phyloP scores from a whole-genome alignment of 2,113 vertebrate genomes.

The Colius striatus region DNA sequence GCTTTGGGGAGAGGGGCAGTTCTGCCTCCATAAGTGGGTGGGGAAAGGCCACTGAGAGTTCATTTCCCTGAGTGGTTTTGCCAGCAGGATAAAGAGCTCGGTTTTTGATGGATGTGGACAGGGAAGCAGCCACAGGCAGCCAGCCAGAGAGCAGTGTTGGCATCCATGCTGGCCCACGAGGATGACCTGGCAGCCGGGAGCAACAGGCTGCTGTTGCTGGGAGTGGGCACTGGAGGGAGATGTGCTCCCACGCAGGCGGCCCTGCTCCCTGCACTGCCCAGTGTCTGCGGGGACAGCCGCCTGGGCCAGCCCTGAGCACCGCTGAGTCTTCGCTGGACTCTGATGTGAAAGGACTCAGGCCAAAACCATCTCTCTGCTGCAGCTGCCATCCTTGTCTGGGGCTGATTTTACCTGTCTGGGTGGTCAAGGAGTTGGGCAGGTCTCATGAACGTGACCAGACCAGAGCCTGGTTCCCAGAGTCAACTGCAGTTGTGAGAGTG shows the following conservation, averaged over 20 bases:
- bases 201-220: conserved; percentile 58
- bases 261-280: neutral
- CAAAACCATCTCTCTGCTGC: neutral
- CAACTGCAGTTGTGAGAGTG: neutral
- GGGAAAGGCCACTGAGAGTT: neutral
- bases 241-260: neutral
- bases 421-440: neutral
- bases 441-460: fast-evolving
- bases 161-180: neutral
- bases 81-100: neutral
- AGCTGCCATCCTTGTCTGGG: neutral
- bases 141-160: neutral
- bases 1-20: fast-evolving
- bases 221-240: conserved; percentile 60
- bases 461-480: neutral
- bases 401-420: neutral
- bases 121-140: neutral
- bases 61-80: neutral
- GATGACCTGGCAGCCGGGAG: neutral
- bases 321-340: neutral
- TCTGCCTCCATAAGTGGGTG: neutral
- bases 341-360: neutral
- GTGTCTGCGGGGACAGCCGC: neutral
- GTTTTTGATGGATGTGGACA: neutral
- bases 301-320: neutral